These are phyloP conservation scores for Drosophila ogumai DNA, from an alignment of 1,140 invertebrate genomes.

Conservation along the genomic window DNA sequence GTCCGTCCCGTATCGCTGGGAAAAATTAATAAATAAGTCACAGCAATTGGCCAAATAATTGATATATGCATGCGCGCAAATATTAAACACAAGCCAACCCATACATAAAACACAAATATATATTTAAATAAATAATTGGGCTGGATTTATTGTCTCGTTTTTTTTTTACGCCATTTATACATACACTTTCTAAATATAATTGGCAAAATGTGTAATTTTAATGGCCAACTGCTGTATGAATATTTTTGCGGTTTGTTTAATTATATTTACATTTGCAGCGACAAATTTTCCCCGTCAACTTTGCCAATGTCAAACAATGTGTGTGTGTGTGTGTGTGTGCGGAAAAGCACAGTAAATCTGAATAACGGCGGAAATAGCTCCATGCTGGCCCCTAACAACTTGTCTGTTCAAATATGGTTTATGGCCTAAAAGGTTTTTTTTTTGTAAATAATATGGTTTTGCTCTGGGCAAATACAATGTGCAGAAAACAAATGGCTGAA, in stretches of 20 bases:
- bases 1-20: slow-evolving; percentile 7
- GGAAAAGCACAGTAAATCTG: slow-evolving; percentile 18
- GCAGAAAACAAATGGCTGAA: not conserved
- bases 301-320: slow-evolving; percentile 38
- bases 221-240: slow-evolving; percentile 41
- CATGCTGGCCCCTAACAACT: slow-evolving; percentile 11
- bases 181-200: slow-evolving; percentile 64
- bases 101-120: slow-evolving; percentile 27
- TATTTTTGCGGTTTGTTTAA: slow-evolving; percentile 51
- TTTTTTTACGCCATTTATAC: slow-evolving; percentile 19
- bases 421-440: slow-evolving; percentile 16
- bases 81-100: not conserved
- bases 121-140: slow-evolving; percentile 46
- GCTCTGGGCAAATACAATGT: not conserved
- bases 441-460: slow-evolving; percentile 15
- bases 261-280: slow-evolving; percentile 47
- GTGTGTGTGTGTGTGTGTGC: not conserved
- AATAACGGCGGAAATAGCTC: slow-evolving; percentile 19
- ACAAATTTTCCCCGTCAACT: slow-evolving; percentile 3
- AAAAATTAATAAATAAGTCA: slow-evolving; percentile 59
- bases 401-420: slow-evolving; percentile 18
- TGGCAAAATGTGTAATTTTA: slow-evolving; percentile 52
- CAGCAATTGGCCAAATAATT: slow-evolving; percentile 50
- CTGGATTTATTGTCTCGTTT: slow-evolving; percentile 15
- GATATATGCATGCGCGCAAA: slow-evolving; percentile 24